A percentile compares a stretch with the other conserved stretches of the same genome.
phyloP scores from a whole-genome alignment of 2,797 vertebrate species.

The Phoebastria nigripes region DNA sequence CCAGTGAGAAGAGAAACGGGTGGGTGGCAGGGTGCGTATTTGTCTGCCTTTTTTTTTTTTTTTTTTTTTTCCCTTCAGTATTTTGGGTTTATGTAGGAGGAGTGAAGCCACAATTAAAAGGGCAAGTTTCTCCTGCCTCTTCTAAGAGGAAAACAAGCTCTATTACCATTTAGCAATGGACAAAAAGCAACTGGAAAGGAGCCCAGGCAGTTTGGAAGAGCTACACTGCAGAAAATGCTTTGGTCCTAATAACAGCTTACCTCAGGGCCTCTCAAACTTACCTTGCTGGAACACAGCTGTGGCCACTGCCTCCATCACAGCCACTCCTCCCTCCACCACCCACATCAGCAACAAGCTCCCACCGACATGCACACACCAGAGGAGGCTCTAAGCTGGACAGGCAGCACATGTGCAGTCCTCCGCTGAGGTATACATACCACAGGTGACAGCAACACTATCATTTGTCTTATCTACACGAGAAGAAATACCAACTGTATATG shows the following conservation, averaged over 20 bases:
- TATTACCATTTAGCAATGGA: not conserved
- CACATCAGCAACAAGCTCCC: not conserved
- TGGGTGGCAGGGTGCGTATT: not conserved
- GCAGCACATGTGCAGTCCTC: not conserved
- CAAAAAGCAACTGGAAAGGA: not conserved
- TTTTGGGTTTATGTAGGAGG: constrained; percentile 10
- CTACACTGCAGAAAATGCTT: not conserved
- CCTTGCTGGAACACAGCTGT: not conserved
- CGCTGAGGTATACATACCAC: not conserved
- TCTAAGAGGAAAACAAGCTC: not conserved
- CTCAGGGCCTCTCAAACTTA: not conserved
- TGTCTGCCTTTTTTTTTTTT: not conserved
- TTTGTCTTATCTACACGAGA: not conserved
- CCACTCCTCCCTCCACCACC: not conserved
- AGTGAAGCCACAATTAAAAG: not conserved
- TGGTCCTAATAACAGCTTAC: not conserved
- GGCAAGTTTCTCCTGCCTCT: not conserved
- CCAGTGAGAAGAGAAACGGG: not conserved
- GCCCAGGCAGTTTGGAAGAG: not conserved
- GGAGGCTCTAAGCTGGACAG: not conserved
- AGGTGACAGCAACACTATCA: not conserved
- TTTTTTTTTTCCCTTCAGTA: not conserved
- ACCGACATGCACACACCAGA: not conserved
- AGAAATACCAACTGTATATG: not conserved
- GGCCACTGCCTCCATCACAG: not conserved